phyloP scores from a whole-genome alignment of 2,113 vertebrate genomes.

The Bufo bufo region DNA sequence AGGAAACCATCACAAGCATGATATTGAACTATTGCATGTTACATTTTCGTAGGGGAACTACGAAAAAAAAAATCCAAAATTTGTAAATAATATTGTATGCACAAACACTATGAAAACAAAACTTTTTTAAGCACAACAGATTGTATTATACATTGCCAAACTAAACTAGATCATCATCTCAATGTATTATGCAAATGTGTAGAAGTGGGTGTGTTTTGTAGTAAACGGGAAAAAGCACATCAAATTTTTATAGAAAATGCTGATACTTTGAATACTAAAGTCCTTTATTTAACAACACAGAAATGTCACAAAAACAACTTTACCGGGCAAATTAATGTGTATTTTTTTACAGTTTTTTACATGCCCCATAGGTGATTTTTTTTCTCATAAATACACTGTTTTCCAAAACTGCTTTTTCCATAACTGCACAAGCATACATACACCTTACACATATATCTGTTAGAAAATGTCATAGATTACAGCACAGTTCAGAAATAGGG shows the following conservation, averaged over 20 bases:
- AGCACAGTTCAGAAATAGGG: conserved; percentile 81
- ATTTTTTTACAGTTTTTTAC: conserved; percentile 82
- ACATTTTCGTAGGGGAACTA: too few species aligned
- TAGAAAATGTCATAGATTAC: conserved; percentile 83
- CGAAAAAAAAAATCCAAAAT: neutral
- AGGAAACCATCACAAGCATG: too few species aligned
- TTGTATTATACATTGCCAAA: neutral
- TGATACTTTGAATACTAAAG: conserved; percentile 83
- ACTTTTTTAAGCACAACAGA: too few species aligned
- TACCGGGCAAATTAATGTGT: conserved; percentile 80
- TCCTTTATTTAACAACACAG: conserved; percentile 88
- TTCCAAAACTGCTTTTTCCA: conserved; percentile 78
- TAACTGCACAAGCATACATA: conserved; percentile 88
- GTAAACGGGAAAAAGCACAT: neutral
- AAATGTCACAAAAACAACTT: conserved; percentile 87
- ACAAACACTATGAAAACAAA: too few species aligned
- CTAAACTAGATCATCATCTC: neutral
- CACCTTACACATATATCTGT: conserved; percentile 85
- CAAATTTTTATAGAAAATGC: conserved; percentile 71
- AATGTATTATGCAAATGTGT: neutral
- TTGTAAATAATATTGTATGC: too few species aligned
- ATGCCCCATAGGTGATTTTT: conserved; percentile 82
- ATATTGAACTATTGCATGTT: too few species aligned
- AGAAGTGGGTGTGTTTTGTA: neutral
- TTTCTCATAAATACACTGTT: conserved; percentile 83